Base-by-base conservation (phyloP, 2,888 invertebrate genomes). In the Acanthosepion lycidas region DNA sequence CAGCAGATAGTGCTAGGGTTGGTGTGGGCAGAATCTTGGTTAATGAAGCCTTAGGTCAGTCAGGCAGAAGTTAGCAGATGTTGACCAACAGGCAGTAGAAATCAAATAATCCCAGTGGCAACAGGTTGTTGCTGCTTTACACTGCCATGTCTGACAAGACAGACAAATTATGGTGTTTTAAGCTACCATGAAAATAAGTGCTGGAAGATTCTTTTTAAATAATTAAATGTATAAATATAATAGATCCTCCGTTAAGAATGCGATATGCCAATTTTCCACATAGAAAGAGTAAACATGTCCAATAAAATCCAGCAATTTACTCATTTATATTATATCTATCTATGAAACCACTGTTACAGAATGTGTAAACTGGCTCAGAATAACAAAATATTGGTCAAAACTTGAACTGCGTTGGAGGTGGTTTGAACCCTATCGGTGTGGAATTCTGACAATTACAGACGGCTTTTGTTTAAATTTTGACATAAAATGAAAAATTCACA, bases 31-130 rank as follows among this genome's bases (percentile, higher is more conserved):
- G 28, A 78, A 28, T 78, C n/a, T 78, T 78, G 78, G 78, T n/a
- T 78, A 78, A 78, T 78, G 78, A 78, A 78, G 78, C 78, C 8
- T n/a, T 78, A 15, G 78, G n/a, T 9, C 78, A n/a, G 78, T 78
- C 28, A 78, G 78, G 28, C 78, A 28, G 78, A 78, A 28, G 78
- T 28, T 8, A n/a, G 28, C 78, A 78, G 78, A 78, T 78, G 78
- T 78, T 78, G 78, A 28, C 78, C n/a, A 78, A 78, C 18, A n/a
- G 78, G n/a, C 78, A 78, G n/a, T 28, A 26, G 64, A 64, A 64
- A 64, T 78, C 78, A 78, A 78, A 78, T 78, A 78, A 78, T 78
- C n/a, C 28, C 78, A 78, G 28, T 78, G 78, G 78, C 78, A 78
- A 78, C 78, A 78, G 78, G 78, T 78, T 78, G 78, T 28, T n/a